phyloP scores from a whole-genome alignment of 2,113 vertebrate genomes.

The Piliocolobus tephrosceles region DNA sequence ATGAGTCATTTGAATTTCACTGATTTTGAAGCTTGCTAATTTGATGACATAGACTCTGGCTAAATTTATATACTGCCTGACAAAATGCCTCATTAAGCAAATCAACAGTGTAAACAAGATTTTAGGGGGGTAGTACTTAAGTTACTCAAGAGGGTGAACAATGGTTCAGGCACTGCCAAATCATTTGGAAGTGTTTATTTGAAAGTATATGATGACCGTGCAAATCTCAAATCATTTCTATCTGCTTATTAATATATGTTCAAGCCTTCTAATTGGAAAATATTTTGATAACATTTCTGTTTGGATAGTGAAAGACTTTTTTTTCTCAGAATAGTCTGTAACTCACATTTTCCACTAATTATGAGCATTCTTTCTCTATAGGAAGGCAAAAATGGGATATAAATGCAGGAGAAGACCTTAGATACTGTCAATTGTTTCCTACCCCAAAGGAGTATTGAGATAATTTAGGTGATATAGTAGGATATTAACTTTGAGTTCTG shows the following conservation, averaged over 20 bases:
- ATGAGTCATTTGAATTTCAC: neutral
- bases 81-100: conserved; percentile 39
- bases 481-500: neutral
- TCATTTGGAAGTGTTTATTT: conserved; percentile 48
- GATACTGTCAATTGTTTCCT: neutral
- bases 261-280: conserved; percentile 17
- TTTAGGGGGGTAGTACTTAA: conserved; percentile 6
- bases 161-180: conserved; percentile 1
- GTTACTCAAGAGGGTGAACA: neutral
- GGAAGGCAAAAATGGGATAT: neutral
- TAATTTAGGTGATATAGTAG: neutral
- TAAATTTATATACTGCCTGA: neutral
- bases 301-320: neutral
- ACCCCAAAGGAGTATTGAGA: neutral
- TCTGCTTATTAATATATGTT: neutral
- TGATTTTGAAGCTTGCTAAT: conserved; percentile 50
- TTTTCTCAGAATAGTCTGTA: neutral
- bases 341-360: conserved; percentile 27
- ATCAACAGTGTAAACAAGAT: neutral
- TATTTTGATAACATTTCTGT: neutral
- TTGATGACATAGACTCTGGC: neutral
- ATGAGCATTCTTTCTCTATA: neutral
- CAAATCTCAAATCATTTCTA: neutral
- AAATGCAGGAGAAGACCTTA: neutral
- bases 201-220: neutral